phyloP scores from a whole-genome alignment of 2,113 vertebrate species.

The Cyanistes caeruleus region DNA sequence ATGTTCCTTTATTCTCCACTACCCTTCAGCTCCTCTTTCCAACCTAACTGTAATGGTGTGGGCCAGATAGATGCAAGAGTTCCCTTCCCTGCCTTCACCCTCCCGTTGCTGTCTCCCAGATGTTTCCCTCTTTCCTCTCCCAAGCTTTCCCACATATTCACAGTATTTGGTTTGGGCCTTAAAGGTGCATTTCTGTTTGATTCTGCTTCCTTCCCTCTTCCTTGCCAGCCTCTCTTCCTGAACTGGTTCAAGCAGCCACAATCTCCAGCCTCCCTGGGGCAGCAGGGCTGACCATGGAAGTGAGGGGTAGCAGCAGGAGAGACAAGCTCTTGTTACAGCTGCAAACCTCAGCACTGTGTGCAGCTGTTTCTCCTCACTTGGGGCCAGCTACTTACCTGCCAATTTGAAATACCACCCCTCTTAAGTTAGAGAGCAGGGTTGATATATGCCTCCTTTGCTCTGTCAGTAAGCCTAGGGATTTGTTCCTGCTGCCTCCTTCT shows the following conservation, averaged over 20 bases:
- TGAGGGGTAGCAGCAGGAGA: neutral
- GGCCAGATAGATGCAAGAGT: neutral
- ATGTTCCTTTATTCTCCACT: neutral
- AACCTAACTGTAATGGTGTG: neutral
- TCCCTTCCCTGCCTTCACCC: neutral
- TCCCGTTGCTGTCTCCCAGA: neutral
- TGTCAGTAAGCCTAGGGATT: neutral
- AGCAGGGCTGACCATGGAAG: neutral
- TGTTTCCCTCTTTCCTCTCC: neutral
- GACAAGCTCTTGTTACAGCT: fast-evolving
- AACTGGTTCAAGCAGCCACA: neutral
- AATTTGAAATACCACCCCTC: neutral
- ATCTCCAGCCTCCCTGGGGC: neutral
- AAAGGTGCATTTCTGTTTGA: neutral
- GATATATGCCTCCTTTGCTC: neutral
- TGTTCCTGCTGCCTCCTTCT: neutral
- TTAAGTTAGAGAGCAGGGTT: neutral
- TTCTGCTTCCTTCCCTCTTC: neutral
- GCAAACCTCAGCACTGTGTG: neutral
- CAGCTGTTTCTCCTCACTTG: neutral
- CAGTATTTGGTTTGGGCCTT: neutral
- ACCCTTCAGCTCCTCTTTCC: neutral
- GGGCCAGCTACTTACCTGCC: neutral
- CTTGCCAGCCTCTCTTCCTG: neutral
- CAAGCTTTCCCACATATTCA: neutral